Evolutionary conservation across 2,797 vertebrate species (phyloP), one percentile per base, ranked within the genome.

Genomic region (Fistularia tabacaria): DNA sequence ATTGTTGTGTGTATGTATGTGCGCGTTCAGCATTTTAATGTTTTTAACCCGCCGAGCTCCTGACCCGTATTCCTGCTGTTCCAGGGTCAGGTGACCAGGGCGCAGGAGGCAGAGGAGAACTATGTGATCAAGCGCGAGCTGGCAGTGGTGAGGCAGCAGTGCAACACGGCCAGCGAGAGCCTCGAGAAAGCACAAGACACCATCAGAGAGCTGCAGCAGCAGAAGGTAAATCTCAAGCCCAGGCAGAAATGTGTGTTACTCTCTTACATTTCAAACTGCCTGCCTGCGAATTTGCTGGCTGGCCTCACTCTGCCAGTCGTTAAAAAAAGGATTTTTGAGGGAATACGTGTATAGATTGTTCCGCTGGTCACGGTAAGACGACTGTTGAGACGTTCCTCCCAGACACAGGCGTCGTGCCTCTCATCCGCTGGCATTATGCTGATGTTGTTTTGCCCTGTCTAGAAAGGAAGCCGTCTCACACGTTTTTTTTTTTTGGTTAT

Each of bases 91-190:
- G 96, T 98, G 82, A 98, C 95, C 0, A 89, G 95, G 53, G 95
- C 96, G 0, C 96, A 96, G 80, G 96, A 98, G 71, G 96, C 96
- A 0, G 96, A 98, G 83, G 95, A 98, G 87, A 98, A 98, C 84
- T 96, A 97, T 0, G 90, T 95, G 73, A 95, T 98, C 83, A 96
- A 97, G 69, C 85, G 96, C 10, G 96, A 98, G 83, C 84, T 98
- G 81, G 96, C 95, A 0, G 93, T 95, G 68, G 94, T 93, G 53
- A 88, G 91, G 57, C 94, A 97, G 45, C 94, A 96, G 79, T 96
- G 91, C 80, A 91, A 74, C 80, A 86, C 91, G 0, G 92, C 94
- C 38, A 90, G 81, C 0, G 93, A 95, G 73, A 93, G 83, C 79
- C 91, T 98, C 1, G 94, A 94, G 83, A 92, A 90, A 42, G 95